These are phyloP conservation scores for Calyptommatus sinebrachiatus DNA, from an alignment of 2,113 vertebrate genomes.

Conservation along the genomic window DNA sequence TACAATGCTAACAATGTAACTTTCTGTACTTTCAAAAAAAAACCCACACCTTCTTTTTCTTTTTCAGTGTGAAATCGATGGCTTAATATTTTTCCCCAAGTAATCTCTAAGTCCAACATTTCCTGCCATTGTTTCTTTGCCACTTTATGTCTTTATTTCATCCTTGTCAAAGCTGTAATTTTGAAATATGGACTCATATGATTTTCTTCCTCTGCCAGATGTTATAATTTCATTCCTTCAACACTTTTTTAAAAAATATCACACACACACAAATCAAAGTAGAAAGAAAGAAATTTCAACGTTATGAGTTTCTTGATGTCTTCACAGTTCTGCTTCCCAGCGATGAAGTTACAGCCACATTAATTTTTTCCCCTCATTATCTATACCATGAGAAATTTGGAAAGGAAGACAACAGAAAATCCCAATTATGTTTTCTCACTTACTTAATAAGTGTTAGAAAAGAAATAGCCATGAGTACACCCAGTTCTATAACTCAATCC, in stretches of 20 bases:
- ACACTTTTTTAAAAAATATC: neutral
- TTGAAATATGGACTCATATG: neutral
- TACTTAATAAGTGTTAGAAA: slow-evolving; percentile 19
- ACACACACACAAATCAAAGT: neutral
- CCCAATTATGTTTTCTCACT: slow-evolving; percentile 18
- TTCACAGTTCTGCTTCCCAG: slow-evolving; percentile 15
- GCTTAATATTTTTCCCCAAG: neutral
- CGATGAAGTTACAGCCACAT: neutral
- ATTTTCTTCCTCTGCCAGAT: neutral
- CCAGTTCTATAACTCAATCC: slow-evolving; percentile 9
- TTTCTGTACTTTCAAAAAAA: no score
- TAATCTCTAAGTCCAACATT: neutral
- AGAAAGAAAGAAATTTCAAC: neutral
- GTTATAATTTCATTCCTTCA: slow-evolving; percentile 3
- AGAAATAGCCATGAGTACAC: neutral
- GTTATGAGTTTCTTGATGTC: neutral
- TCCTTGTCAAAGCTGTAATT: neutral
- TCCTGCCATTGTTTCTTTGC: neutral
- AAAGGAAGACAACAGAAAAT: slow-evolving; percentile 30
- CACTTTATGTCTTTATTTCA: neutral
- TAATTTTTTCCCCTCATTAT: neutral
- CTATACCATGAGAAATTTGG: slow-evolving; percentile 1
- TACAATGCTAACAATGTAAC: no score
- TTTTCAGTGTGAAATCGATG: neutral
- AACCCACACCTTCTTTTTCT: no score